Base-by-base conservation (phyloP, 2,797 vertebrate genomes). In the Syndactyla subalaris region DNA sequence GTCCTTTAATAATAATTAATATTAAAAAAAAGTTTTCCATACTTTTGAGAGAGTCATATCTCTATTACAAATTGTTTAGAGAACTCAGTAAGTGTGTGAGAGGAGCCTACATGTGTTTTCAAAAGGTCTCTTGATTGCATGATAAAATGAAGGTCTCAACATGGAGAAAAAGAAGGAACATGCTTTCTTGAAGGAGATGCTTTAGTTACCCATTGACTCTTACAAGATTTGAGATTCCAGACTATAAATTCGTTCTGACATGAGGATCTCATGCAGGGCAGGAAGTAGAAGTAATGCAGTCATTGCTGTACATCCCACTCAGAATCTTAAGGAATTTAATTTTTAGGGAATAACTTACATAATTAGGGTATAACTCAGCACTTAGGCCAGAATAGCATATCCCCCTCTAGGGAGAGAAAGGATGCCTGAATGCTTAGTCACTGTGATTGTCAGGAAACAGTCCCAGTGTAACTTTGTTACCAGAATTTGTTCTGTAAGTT, bases 301-400 rank as follows among this genome's bases (percentile, higher is more conserved):
- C 12, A 14, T 27, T 91, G 46, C 62, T 92, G 62, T 72, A 38
- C 24, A 21, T 90, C 77, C 87, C 3, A 3, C 58, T 81, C 58
- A 34, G 78, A 83, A 92, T 72, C 46, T 63, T 49, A 63, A 89
- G 3, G 52, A 87, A 55, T 66, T 79, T 52, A 21, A 39, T 73
- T 94, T 95, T 95, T 87, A 54, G 55, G 27, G 67, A 93, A 55
- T 89, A 91, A 39, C 1, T 93, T 78, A 29, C 2, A 80, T 87
- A 71, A 68, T 73, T 79, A 39, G 68, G 43, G 7, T 66, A 11
- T 70, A 85, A 75, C 8, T 91, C 9, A 6, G 62, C 38, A 24
- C 14, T 80, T 54, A 4, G 1, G 14, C n/a, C 27, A 27, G 87
- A 76, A 66, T 66, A 74, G n/a, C 43, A 6, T 24, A 68, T 90